Evolutionary conservation across 2,113 vertebrate species (phyloP), one percentile per base, ranked within the genome.

Genomic region (Pelmatolapia mariae): DNA sequence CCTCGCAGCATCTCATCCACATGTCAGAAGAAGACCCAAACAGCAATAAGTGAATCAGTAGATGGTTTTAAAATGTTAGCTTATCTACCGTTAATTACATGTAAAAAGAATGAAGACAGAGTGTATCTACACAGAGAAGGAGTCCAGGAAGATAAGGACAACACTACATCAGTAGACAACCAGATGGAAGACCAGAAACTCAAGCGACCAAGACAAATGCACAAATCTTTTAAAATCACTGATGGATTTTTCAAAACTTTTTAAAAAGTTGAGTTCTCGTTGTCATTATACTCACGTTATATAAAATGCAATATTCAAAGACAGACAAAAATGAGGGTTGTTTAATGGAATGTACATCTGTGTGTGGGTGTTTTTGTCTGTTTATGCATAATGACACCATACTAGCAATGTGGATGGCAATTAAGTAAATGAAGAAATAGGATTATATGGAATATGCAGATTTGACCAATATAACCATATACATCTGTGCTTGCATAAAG

Each of bases 361-460:
- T 61, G 90, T 81, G 90, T 87, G 93, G 90, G 80, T 90, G 90
- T 83, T 85, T 92, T 87, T 86, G 78, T 87, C 80, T 91, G 87
- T 92, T 91, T 92, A 90, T 80, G 81, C 76, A 45, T 88, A 93
- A 91, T 91, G 80, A 89, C 73, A 33, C 36, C 5, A 4, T 45
- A 24, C 10, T 26, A 45, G 29, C 83, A 63, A 86, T 88, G 73
- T 71, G 22, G 45, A 84, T 83, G 68, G 81, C 80, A 92, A 95
- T 89, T 83, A 89, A 84, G 80, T 82, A 71, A 93, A 88, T 91
- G 59, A 93, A 88, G 85, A 91, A 86, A 87, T 86, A 38, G 50
- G 76, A 83, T 87, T 11, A 85, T 33, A 85, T 59, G 40, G 50
- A 50, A 79, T 22, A 52, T 50, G 85, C 8, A 86, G 7, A 82